Base-by-base conservation (phyloP, 2,888 invertebrate species). In the Dryococelus australis region DNA sequence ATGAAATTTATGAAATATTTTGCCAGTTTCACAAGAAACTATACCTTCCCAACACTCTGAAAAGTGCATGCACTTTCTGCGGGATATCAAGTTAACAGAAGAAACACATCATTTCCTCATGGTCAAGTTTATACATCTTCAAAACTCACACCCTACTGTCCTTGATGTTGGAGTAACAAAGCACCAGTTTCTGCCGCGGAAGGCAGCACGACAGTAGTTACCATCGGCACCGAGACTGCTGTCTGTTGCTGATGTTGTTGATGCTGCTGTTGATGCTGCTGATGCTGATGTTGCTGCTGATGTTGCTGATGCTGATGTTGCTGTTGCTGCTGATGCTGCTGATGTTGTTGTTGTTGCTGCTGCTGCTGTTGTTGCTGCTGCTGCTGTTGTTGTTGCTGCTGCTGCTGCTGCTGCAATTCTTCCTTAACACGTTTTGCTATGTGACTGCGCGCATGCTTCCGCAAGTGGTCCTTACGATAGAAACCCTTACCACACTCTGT, bases 401-500 rank as follows among this genome's bases (percentile, higher is more conserved):
- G 93, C 89, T 92, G 93, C 87, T 94, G 94, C 83, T 88, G 88
- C 35, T 47, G 87, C 43, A 89, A 53, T 91, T 96, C 96, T 91
- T 96, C 96, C 89, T 96, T 96, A 86, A 96, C 95, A 78, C 96
- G 94, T 91, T 96, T 95, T n/a, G 95, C 95, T 90, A 96, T 94
- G 92, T 97, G 97, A 88, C 96, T 96, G 85, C 96, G 94, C 28
- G 96, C 95, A 92, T 97, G 97, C 91, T 97, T 97, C 91, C 96
- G 94, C 86, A 97, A 92, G 92, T 97, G 97, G 91, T 97, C 97
- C 91, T 96, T 97, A 87, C 96, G 94, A 91, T 96, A 96, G 92
- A 90, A 87, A 43, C 85, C 87, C 92, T 96, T 96, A 83, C 96
- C 96, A 90, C 96, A 97, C 91, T 96, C 95, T 65, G 93, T 94